Evolutionary conservation across 2,888 invertebrate species (phyloP).

Genomic region (Nineta flava): DNA sequence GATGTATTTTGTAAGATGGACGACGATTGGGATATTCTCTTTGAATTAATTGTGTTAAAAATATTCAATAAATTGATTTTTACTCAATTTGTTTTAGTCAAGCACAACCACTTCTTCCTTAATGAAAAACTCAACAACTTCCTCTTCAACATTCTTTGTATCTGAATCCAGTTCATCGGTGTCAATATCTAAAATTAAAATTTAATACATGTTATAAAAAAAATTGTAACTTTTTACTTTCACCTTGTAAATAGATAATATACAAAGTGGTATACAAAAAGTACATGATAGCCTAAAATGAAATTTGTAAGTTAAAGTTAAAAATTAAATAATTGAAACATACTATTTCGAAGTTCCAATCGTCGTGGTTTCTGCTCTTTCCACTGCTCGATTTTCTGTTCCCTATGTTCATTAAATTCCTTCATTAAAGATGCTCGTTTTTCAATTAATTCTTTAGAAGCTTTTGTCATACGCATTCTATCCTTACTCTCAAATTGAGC

Average conservation of each 20-base stretch:
- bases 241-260: background rate
- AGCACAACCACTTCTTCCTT: conserved; percentile 80
- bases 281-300: background rate
- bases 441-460: conserved; percentile 88
- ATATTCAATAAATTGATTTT: too few relatives aligned
- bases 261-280: background rate
- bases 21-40: too few relatives aligned
- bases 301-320: background rate
- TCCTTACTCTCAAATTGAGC: conserved; percentile 94
- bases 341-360: conserved; percentile 74
- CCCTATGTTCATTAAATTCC: conserved; percentile 69
- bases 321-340: conserved; percentile 25
- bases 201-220: too few relatives aligned
- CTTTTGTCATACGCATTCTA: conserved; percentile 77
- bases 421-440: conserved; percentile 79
- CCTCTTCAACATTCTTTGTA: conserved; percentile 77
- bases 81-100: conserved; percentile 35
- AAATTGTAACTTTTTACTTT: background rate
- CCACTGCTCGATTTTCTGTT: conserved; percentile 59
- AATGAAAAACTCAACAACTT: conserved; percentile 93
- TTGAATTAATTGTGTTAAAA: too few relatives aligned
- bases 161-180: conserved; percentile 86
- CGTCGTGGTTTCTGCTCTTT: conserved; percentile 61
- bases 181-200: conserved; percentile 58
- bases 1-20: too few relatives aligned